Evolutionary conservation across 2,888 invertebrate genomes (phyloP), one percentile per base, ranked within the genome.

Genomic region (Euplexia lucipara): DNA sequence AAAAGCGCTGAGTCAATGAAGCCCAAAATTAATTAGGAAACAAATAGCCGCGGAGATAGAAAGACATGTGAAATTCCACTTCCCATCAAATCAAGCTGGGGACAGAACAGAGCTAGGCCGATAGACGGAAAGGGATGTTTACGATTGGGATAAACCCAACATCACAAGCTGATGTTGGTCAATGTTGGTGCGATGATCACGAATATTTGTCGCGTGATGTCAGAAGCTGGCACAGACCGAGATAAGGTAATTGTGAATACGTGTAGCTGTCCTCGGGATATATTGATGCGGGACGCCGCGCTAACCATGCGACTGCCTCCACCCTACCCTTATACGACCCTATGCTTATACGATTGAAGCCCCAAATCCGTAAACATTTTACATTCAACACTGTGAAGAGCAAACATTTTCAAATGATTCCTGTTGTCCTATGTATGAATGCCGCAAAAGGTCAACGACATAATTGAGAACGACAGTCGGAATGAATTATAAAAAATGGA

Each of bases 171-270:
- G n/a, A n/a, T n/a, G n/a, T n/a, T n/a, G n/a, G 68, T 79, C 39
- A 60, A 48, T 52, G 41, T 16, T 58, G 48, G 47, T 63, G 58
- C 63, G 72, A 72, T 74, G 88, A 88, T 91, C 90, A 91, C 86
- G 85, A 91, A 93, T 92, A 90, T 90, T 92, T 91, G 93, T 92
- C 86, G 88, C 81, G 83, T 92, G 92, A 93, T 91, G 93, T 92
- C 91, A 93, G 91, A 85, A 91, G 91, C 84, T 84, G 79, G 81
- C 84, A 80, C 82, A 83, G 81, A 78, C 82, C 75, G 86, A 90
- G 94, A 94, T 94, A 94, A 92, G 90, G 90, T 94, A 93, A 94
- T 93, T 94, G 93, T 92, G 80, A 93, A 94, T 93, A 87, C 93
- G 83, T 93, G 94, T 94, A 89, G 85, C 92, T 92, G 94, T 93